Evolutionary conservation across 2,113 vertebrate genomes (phyloP).

Genomic region (Rhegmatorhina hoffmannsi): DNA sequence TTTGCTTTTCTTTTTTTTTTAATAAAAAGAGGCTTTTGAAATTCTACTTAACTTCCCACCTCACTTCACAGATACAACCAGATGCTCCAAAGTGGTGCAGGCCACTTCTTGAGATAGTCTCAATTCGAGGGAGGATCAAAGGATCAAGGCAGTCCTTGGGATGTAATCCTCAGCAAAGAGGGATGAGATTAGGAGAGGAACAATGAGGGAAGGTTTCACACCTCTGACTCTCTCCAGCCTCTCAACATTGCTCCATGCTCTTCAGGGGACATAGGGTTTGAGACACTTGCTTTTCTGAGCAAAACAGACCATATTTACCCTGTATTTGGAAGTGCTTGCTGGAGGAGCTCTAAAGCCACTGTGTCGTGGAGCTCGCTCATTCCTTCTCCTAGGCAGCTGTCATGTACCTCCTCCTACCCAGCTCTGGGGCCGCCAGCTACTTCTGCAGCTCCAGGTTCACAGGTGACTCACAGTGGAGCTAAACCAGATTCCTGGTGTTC

Average conservation of each 20-base stretch:
- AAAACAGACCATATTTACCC: neutral
- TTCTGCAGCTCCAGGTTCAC: neutral
- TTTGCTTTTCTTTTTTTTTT: no score
- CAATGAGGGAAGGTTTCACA: neutral
- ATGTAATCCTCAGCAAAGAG: neutral
- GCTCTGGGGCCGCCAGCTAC: neutral
- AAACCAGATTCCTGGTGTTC: neutral
- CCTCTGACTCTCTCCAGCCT: neutral
- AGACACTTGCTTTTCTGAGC: neutral
- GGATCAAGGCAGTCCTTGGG: neutral
- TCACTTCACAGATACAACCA: neutral
- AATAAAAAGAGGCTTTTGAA: neutral
- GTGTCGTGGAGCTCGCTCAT: neutral
- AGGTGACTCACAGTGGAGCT: neutral
- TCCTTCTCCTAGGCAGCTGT: neutral
- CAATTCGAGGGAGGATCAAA: neutral
- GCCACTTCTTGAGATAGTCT: neutral
- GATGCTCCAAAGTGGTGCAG: neutral
- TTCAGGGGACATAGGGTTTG: neutral
- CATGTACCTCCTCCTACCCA: neutral
- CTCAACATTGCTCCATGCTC: fast-evolving
- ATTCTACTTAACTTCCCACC: neutral
- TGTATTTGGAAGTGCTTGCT: neutral
- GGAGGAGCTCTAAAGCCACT: neutral
- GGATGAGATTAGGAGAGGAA: neutral